Percentiles rank a stretch among this genome's conserved stretches.
These are phyloP conservation scores for Helogale parvula DNA, from an alignment of 2,113 vertebrate species.

Conservation along the genomic window DNA sequence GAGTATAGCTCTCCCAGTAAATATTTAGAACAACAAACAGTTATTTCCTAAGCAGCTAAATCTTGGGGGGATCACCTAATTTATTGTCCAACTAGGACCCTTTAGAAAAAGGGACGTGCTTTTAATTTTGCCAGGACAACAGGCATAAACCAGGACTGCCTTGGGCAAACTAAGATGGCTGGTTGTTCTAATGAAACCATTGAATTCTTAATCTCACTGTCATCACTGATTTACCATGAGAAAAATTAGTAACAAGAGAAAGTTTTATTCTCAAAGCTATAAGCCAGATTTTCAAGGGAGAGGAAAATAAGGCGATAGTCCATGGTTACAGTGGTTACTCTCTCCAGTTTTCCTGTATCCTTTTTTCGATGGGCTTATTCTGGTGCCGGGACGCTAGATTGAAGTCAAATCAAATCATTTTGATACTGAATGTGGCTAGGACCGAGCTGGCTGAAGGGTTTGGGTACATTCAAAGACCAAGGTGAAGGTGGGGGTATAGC, in stretches of 20 bases:
- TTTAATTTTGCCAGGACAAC: not conserved
- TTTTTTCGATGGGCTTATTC: not conserved
- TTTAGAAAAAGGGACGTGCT: not conserved
- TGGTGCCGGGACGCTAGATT: not conserved
- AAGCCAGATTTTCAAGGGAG: not conserved
- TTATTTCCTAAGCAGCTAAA: not conserved
- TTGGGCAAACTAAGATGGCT: not conserved
- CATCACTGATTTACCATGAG: not conserved
- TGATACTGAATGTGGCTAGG: not conserved
- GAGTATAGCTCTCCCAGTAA: not conserved
- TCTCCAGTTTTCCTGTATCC: not conserved
- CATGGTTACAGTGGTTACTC: accelerated
- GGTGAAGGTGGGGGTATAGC: not conserved
- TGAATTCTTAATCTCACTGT: not conserved
- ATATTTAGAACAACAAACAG: not conserved
- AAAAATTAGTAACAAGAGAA: not conserved
- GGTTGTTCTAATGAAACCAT: not conserved
- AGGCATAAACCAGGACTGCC: not conserved
- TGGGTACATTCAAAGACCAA: not conserved
- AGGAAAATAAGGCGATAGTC: not conserved
- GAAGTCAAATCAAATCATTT: not conserved
- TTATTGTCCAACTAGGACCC: not conserved
- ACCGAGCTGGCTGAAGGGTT: not conserved
- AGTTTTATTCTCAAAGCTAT: not conserved
- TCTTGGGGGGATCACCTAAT: not conserved